A percentile compares a stretch with the other conserved stretches of the same genome.
These are phyloP conservation scores for Zaprionus bogoriensis DNA, from an alignment of 2,888 invertebrate species.

Conservation along the genomic window DNA sequence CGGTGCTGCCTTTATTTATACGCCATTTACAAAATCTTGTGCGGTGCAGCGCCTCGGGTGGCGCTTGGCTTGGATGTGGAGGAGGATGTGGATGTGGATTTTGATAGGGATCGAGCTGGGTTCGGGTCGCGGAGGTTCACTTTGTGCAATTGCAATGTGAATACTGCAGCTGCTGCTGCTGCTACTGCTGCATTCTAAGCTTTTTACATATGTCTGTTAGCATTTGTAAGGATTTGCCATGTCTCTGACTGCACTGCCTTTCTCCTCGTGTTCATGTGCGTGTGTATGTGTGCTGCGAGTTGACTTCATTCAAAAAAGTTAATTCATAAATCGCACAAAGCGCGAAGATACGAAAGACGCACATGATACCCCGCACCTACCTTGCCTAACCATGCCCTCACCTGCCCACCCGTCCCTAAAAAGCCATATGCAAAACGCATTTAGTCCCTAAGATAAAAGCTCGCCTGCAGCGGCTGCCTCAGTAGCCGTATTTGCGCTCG, in stretches of 20 bases:
- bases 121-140: conserved; percentile 11
- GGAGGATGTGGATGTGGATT: no score
- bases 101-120: no score
- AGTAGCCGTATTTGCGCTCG: conserved; percentile 24
- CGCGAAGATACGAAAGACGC: conserved; percentile 66
- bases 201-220: conserved; percentile 62
- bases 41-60: neutral
- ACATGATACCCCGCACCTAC: conserved; percentile 23
- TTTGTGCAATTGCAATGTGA: conserved; percentile 53
- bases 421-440: conserved; percentile 63
- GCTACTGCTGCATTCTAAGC: conserved; percentile 29
- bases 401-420: neutral
- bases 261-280: neutral
- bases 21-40: conserved; percentile 45
- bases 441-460: conserved; percentile 65
- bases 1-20: conserved; percentile 50
- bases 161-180: neutral
- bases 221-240: conserved; percentile 73
- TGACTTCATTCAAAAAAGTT: conserved; percentile 77
- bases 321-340: conserved; percentile 77
- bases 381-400: neutral
- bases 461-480: conserved; percentile 50
- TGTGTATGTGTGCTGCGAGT: conserved; percentile 48
- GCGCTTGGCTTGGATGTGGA: no score
- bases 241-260: conserved; percentile 33